Conservation (phyloP, 2,797 vertebrate genomes). For the Hemibagrus guttatus region DNA sequence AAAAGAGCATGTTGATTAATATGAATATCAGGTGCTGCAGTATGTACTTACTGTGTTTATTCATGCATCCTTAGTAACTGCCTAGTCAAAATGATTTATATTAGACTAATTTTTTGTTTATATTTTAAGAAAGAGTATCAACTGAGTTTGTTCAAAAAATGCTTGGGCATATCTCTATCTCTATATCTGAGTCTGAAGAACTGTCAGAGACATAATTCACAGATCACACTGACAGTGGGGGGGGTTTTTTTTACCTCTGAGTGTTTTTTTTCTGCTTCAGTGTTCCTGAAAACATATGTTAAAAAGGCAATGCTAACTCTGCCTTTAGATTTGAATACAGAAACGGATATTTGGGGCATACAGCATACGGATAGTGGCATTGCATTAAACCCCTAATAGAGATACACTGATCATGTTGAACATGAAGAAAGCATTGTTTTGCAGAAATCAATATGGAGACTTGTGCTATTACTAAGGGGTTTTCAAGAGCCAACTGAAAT, state of each 20-base stretch:
- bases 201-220: background rate
- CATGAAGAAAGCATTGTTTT: background rate
- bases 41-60: background rate
- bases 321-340: background rate
- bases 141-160: background rate
- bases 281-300: background rate
- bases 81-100: background rate
- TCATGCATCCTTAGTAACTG: background rate
- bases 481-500: background rate
- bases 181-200: background rate
- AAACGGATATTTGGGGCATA: background rate
- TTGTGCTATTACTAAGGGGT: background rate
- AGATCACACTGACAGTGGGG: background rate
- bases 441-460: background rate
- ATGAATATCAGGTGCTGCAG: background rate
- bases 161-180: background rate
- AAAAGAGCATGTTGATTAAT: background rate
- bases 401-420: background rate
- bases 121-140: background rate
- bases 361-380: background rate
- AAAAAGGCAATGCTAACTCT: background rate
- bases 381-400: background rate
- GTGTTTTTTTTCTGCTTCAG: background rate
- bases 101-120: background rate
- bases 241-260: background rate